Evolutionary conservation across 2,888 invertebrate genomes (phyloP).

Genomic region (Pheosia tremula): DNA sequence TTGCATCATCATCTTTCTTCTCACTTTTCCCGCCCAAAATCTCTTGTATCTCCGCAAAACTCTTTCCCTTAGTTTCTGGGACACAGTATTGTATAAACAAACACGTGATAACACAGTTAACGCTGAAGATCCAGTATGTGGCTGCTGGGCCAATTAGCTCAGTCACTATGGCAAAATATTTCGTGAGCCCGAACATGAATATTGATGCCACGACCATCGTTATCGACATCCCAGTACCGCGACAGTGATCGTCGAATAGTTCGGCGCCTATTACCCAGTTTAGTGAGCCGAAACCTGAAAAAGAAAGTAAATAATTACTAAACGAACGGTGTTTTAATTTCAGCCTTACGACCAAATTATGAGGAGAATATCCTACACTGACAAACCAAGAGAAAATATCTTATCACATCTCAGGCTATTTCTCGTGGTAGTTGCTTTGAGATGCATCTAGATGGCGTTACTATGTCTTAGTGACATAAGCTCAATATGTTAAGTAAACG

Average conservation of each 20-base stretch:
- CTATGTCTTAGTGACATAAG: background rate
- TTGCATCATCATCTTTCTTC: conserved; percentile 5
- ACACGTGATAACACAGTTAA: conserved; percentile 43
- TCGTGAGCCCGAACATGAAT: conserved; percentile 26
- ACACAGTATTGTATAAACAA: conserved; percentile 51
- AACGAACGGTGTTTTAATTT: background rate
- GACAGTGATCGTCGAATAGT: conserved; percentile 56
- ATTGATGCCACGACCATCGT: background rate
- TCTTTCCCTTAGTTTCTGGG: conserved; percentile 68
- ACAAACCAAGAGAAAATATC: no score
- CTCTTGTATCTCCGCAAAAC: conserved; percentile 61
- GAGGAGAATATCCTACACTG: no score
- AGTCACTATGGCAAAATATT: conserved; percentile 53
- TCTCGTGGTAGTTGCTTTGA: background rate
- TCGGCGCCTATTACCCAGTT: conserved; percentile 59
- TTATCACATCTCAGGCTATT: background rate
- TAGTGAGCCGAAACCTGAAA: conserved; percentile 62
- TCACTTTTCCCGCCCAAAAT: conserved; percentile 33
- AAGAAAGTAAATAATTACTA: background rate
- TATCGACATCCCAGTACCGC: conserved; percentile 52
- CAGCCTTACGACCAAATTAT: no score
- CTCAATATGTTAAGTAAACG: background rate
- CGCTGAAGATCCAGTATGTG: conserved; percentile 56
- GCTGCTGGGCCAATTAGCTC: conserved; percentile 48
- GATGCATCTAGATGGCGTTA: background rate